Percentiles rank a stretch among this genome's conserved stretches.
Evolutionary conservation across 2,797 vertebrate species (phyloP).

Genomic region (Etheostoma nigrum): DNA sequence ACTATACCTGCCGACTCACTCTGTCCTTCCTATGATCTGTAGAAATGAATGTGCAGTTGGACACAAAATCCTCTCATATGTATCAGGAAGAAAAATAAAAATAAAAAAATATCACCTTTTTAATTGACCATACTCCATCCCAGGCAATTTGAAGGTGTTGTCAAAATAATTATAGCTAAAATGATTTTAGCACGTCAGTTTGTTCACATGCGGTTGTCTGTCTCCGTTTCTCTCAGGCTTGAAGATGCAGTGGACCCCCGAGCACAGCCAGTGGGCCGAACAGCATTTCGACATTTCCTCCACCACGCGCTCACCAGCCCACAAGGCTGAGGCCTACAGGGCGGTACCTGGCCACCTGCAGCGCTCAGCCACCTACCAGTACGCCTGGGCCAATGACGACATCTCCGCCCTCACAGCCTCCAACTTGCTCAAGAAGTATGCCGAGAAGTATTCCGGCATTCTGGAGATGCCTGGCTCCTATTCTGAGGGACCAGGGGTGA

Average conservation of each 20-base stretch:
- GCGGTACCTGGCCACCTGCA: slow-evolving; percentile 84
- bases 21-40: slow-evolving; percentile 16
- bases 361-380: slow-evolving; percentile 89
- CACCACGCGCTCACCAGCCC: slow-evolving; percentile 96
- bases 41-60: slow-evolving; percentile 20
- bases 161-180: slow-evolving; percentile 41
- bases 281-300: slow-evolving; percentile 99
- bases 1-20: slow-evolving; percentile 38
- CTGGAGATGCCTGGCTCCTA: slow-evolving; percentile 93
- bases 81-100: neutral
- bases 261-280: slow-evolving; percentile 99
- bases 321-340: slow-evolving; percentile 96
- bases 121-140: slow-evolving; percentile 35
- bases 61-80: neutral
- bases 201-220: slow-evolving; percentile 18
- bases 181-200: neutral
- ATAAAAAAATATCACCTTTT: slow-evolving; percentile 34
- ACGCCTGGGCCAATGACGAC: slow-evolving; percentile 98
- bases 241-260: slow-evolving; percentile 99
- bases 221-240: slow-evolving; percentile 86
- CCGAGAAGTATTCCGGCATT: slow-evolving; percentile 97
- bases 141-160: slow-evolving; percentile 45
- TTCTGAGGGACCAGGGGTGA: slow-evolving; percentile 81
- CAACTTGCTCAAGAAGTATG: slow-evolving; percentile 98
- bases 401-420: slow-evolving; percentile 98